Evolutionary conservation across 2,113 vertebrate species (phyloP).

Genomic region (Strigops habroptila): DNA sequence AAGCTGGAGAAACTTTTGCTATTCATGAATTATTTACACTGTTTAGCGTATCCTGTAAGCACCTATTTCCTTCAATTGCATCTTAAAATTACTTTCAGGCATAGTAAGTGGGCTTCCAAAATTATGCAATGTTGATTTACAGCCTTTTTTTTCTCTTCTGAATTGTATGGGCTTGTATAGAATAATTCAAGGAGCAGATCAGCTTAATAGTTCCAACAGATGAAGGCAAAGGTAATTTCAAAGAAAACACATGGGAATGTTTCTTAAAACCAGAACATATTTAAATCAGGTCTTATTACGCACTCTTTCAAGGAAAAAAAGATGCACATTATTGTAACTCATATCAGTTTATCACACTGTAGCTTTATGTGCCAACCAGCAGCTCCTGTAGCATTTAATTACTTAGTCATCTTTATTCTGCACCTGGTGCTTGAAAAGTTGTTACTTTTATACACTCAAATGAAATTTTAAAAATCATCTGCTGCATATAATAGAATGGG

Average conservation of each 20-base stretch:
- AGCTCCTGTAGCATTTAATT: slow-evolving; percentile 27
- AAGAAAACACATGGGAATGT: slow-evolving; percentile 27
- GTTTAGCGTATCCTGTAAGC: not conserved
- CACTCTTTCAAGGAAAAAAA: slow-evolving; percentile 40
- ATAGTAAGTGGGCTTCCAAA: not conserved
- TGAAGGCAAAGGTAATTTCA: slow-evolving; percentile 51
- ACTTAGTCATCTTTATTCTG: not conserved
- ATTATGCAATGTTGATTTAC: not conserved
- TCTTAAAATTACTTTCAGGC: not conserved
- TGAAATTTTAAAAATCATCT: not conserved
- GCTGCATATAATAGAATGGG: not conserved
- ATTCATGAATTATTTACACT: not conserved
- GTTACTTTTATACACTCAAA: not conserved
- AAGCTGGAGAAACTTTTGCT: not conserved
- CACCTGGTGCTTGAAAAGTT: not conserved
- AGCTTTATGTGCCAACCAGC: slow-evolving; percentile 10
- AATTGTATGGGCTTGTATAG: not conserved
- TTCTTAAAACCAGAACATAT: slow-evolving; percentile 37
- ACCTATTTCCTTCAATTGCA: not conserved
- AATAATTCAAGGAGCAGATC: not conserved
- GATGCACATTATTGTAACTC: not conserved
- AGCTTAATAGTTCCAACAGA: slow-evolving; percentile 10
- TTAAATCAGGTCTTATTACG: slow-evolving; percentile 53
- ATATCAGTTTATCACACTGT: not conserved
- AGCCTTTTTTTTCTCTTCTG: not conserved